These are phyloP conservation scores for Sula dactylatra DNA, from an alignment of 2,113 vertebrate species.

Conservation along the genomic window DNA sequence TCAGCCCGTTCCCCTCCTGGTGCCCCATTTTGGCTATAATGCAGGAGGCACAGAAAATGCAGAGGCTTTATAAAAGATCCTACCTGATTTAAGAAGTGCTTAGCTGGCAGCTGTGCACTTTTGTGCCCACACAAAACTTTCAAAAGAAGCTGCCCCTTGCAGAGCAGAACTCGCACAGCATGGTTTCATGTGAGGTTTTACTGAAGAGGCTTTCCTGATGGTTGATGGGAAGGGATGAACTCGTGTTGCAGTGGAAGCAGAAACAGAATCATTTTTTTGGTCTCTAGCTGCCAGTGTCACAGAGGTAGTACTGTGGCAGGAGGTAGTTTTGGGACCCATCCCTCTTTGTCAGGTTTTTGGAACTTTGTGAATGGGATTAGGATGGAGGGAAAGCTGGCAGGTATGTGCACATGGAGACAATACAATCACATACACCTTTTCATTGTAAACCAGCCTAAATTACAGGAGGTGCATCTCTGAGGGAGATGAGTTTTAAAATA, in stretches of 20 bases:
- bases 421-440: background rate
- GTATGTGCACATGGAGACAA: background rate
- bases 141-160: background rate
- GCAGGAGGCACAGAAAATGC: background rate
- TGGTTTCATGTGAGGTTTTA: background rate
- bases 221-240: background rate
- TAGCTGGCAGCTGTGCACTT: background rate
- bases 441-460: background rate
- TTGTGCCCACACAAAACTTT: background rate
- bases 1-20: background rate
- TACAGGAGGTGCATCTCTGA: background rate
- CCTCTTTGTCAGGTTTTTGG: background rate
- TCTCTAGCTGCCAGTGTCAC: background rate
- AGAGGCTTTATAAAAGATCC: background rate
- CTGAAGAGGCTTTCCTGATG: background rate
- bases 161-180: background rate
- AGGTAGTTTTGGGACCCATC: background rate
- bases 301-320: background rate
- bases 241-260: background rate
- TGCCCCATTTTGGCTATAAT: background rate
- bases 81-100: rapidly evolving
- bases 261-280: background rate
- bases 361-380: background rate
- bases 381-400: background rate
- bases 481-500: background rate